These are phyloP conservation scores for Herpetotheres cachinnans DNA, from an alignment of 2,113 vertebrate species.

Conservation along the genomic window DNA sequence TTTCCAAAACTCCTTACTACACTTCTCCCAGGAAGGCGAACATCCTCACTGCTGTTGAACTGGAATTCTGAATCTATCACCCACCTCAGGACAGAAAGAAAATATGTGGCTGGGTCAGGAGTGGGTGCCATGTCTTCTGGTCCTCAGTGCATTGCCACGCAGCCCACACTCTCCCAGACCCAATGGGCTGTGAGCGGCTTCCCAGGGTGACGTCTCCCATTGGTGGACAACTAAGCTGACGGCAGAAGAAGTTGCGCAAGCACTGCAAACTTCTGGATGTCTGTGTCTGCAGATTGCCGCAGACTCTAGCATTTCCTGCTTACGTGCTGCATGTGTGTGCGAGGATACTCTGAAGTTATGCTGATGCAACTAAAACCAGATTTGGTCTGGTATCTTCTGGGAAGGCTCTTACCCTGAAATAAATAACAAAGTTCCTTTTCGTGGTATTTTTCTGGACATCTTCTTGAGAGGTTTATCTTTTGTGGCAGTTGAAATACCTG, in stretches of 20 bases:
- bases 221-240: background rate
- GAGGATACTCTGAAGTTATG: background rate
- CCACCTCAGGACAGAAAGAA: background rate
- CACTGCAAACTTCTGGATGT: background rate
- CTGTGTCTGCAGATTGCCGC: background rate
- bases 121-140: background rate
- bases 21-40: background rate
- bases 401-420: background rate
- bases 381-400: background rate
- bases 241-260: background rate
- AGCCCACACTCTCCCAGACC: background rate
- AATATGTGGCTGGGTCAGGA: accelerated
- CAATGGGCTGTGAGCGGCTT: background rate
- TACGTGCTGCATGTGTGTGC: background rate
- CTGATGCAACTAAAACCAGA: background rate
- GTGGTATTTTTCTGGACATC: background rate
- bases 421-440: background rate
- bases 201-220: background rate
- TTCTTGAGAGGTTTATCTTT: background rate
- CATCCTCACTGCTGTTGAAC: background rate
- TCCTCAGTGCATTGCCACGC: background rate
- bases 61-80: background rate
- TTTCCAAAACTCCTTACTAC: background rate
- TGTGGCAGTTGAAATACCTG: background rate
- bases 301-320: background rate